Conservation (phyloP, 2,797 vertebrate species). For the Catamblyrhynchus diadema region DNA sequence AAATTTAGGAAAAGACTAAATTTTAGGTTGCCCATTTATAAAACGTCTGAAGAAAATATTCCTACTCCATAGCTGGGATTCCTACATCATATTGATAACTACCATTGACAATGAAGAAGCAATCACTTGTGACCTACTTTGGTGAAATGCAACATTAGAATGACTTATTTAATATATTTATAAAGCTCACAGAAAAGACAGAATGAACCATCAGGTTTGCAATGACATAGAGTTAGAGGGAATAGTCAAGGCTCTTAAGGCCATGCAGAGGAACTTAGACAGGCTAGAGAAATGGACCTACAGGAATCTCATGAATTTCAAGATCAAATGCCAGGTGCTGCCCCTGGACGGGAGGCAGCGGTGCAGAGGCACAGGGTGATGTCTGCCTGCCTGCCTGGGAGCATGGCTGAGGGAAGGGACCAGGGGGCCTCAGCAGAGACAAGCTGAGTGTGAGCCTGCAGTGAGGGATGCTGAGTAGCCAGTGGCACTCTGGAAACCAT, state of each 20-base stretch:
- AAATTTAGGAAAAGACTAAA: neutral
- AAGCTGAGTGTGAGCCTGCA: neutral
- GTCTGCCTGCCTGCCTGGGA: neutral
- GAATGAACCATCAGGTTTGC: neutral
- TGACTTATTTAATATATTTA: neutral
- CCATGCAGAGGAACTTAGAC: neutral
- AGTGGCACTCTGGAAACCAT: neutral
- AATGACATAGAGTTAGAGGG: neutral
- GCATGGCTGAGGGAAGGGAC: neutral
- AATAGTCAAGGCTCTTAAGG: neutral
- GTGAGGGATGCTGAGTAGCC: accelerated
- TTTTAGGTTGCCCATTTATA: neutral
- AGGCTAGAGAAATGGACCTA: neutral
- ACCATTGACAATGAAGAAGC: neutral
- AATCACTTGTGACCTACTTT: neutral
- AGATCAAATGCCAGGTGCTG: neutral
- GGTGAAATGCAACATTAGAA: neutral
- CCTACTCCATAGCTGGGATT: neutral
- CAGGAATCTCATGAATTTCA: neutral
- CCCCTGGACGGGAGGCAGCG: too few species aligned
- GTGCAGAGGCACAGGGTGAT: neutral
- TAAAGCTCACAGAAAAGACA: neutral
- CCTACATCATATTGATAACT: neutral
- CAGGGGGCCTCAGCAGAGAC: accelerated
- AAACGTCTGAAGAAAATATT: neutral